These are phyloP conservation scores for Omphaloscelis lunosa DNA, from an alignment of 2,888 invertebrate genomes.

Conservation along the genomic window DNA sequence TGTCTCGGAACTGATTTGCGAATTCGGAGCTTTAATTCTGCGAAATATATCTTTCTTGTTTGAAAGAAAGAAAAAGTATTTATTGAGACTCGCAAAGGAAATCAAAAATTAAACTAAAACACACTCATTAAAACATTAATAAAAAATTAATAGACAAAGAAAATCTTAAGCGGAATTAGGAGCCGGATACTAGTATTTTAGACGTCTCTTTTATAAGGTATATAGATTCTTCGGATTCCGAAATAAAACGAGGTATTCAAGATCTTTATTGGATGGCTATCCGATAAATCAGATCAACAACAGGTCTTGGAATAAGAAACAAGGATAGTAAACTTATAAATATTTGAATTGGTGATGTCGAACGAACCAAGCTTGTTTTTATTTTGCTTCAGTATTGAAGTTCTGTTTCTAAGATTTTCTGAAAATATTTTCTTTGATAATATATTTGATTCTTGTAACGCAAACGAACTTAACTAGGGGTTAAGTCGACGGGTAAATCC, in stretches of 20 bases:
- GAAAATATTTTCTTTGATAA: constrained; percentile 33
- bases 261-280: constrained; percentile 44
- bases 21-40: constrained; percentile 55
- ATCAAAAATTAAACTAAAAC: too few relatives aligned
- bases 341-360: constrained; percentile 42
- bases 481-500: constrained; percentile 1
- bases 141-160: too few relatives aligned
- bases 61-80: too few relatives aligned
- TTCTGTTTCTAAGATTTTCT: constrained; percentile 17
- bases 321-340: constrained; percentile 22
- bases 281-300: constrained; percentile 46
- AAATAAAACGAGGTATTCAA: constrained; percentile 17
- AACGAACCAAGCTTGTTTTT: constrained; percentile 20
- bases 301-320: constrained; percentile 37
- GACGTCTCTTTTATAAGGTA: constrained; percentile 17
- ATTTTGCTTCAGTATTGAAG: constrained; percentile 33
- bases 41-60: too few relatives aligned
- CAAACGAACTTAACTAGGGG: too few relatives aligned
- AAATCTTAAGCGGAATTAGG: constrained; percentile 10
- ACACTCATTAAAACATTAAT: too few relatives aligned
- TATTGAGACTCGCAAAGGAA: too few relatives aligned
- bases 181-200: constrained; percentile 2
- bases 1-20: constrained; percentile 59
- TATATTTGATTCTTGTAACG: constrained; percentile 42
- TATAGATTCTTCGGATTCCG: constrained; percentile 13